Evolutionary conservation across 92 coral and sea anemone species (phyloP), one percentile per base, ranked within the genome.

Genomic region (Epizoanthus rinbou): DNA sequence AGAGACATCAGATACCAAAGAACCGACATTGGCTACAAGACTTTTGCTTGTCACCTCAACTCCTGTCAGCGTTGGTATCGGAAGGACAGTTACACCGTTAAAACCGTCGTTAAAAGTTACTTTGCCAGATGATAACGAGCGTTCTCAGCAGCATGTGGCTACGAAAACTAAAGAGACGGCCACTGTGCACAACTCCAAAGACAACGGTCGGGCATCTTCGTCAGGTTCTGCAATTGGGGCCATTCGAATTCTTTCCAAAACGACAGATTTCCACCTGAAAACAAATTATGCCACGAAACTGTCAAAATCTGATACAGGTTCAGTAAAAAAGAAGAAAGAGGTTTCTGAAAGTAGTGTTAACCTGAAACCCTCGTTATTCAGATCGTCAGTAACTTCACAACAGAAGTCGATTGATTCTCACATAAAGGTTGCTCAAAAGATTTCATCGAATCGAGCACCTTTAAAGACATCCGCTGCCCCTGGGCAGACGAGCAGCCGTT

Each of bases 21-120:
- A 62, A 60, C 45, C 82, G 2, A 62, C 71, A 39, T 25, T 62
- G 82, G 82, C 71, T 43, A 60, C 82, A 57, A 69, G 57, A 78
- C 62, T 78, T 39, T 22, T 78, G 15, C 82, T 62, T 33, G 37
- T 41, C 82, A 60, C 37, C 45, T 78, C 82, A 16, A 78, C 82
- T 62, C 17, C 70, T 33, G 82, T 62, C 41, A 60, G 64, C 57
- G 13, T 21, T 45, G 58, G 37, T 59, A 57, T 24, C 24, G 70
- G 14, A 22, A n/a, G 2, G 60, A 62, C 82, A 37, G 71, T 47
- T 57, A 15, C 82, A 13, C 63, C 82, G 16, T 39, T 63, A 37
- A 78, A 43, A 52, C 82, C 82, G 59, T 60, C 82, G 66, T 52
- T 37, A 62, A 78, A 78, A 78, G 82, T 78, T 59, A 78, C 82